Base-by-base conservation (phyloP, 1,140 invertebrate genomes). In the Cherax quadricarinatus region DNA sequence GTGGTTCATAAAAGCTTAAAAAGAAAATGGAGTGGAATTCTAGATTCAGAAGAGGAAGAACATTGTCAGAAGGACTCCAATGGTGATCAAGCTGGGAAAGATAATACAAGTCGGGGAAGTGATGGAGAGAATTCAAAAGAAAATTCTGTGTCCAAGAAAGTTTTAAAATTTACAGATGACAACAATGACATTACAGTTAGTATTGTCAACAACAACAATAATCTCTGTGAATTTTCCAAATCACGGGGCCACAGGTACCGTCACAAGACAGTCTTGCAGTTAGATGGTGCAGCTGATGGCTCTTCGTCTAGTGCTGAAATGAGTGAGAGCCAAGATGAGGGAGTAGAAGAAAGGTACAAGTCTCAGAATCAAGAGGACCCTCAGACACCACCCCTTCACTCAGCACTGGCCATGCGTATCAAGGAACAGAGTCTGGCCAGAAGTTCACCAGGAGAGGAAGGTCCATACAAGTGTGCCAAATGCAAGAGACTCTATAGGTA, bases 401-500 rank as follows among this genome's bases (percentile, higher is more conserved):
- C 93, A 7, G 80, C 88, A 57, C 66, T 94, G 14, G 93, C 93
- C 51, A 86, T 94, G 70, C 91, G 92, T 53, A 94, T 94, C 51
- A 94, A 94, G 92, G 91, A 94, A 21, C 93, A 94, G 62, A 93
- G 92, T 91, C 78, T 94, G 49, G 93, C 93, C n/a, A 84, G 92
- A 41, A 94, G 93, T 49, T 94, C 92, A 41, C 92, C 93, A 48
- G 92, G 92, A 49, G 93, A 95, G 41, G 97, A 97, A 93, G 96
- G 96, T 93, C 97, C 98, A 24, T 98, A 98, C 0, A 98, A 97
- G 94, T 99, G 98, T 95, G 96, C 97, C 93, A 96, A 97, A 86
- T 99, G 98, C 94, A 97, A 98, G 94, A 97, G 98, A 94, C 97
- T 98, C 4, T 99, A 99, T 94, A 96, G 98, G 93, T 94, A 88